Evolutionary conservation across 1,140 invertebrate genomes (phyloP), one percentile per base, ranked within the genome.

Genomic region (Triops cancriformis): DNA sequence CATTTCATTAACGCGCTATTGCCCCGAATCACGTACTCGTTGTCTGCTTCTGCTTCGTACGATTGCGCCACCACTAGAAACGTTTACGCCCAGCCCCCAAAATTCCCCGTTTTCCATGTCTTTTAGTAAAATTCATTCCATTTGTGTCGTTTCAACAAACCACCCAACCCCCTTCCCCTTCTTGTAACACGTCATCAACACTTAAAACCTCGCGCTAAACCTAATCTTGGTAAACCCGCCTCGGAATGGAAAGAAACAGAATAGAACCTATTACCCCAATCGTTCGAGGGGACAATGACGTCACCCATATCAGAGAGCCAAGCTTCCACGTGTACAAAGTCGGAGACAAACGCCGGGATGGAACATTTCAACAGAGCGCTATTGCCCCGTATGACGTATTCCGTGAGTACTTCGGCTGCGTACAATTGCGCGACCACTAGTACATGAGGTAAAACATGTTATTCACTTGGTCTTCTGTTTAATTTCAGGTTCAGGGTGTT

Each of bases 1-100:
- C 95, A 98, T 86, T 93, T 94, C 87, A 97, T 90, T 82, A 97
- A 90, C 77, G 93, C 94, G 74, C 93, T 90, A 86, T 96, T 96
- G 75, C 94, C 94, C 82, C 91, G 89, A 83, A 96, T 96, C 75
- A 96, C 94, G 87, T 96, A 97, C 82, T 96, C 94, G 85, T 96
- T 95, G 87, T 95, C 93, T 80, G 94, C 92, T 86, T 94, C 92
- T 80, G 94, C 94, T 84, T 93, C 90, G 87, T 94, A 96, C 85
- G 89, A 90, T 88, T 94, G 90, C 82, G 89, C 90, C 81, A 94
- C 92, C 85, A 94, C 93, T 94, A 79, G 26, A 81, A 80, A 43
- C 73, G 11, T 64, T 5, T 23, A 23, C 23, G n/a, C 0, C 51
- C 51, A 23, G 18, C 51, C 51, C 43, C 3, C 9, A 64, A 64